A percentile compares a stretch with the other conserved stretches of the same genome.
Conservation (phyloP, 2,888 invertebrate genomes). For the Entomobrya proxima region DNA sequence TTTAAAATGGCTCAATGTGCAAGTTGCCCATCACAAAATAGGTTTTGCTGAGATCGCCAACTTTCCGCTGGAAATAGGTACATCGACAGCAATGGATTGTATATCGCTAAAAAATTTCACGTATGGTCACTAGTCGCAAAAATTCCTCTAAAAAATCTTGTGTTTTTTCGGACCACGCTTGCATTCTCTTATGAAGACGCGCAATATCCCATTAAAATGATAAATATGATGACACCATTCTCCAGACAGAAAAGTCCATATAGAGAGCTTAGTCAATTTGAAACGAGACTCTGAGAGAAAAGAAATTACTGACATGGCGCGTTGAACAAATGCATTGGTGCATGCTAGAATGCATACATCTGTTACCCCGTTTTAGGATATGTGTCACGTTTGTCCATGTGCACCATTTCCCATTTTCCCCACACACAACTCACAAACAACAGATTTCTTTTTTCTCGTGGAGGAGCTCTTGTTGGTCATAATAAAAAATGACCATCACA, state of each 20-base stretch:
- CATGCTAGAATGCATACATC: slow-evolving; percentile 19
- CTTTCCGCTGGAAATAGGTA: no score
- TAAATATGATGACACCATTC: not conserved
- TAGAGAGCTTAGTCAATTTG: not conserved
- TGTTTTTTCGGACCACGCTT: not conserved
- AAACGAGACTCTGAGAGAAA: not conserved
- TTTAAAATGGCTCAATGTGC: not conserved
- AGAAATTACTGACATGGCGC: not conserved
- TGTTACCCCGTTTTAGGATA: not conserved
- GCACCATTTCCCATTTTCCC: not conserved
- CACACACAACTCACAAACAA: no score
- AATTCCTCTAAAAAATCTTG: no score
- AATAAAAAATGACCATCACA: slow-evolving; percentile 3
- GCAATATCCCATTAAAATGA: slow-evolving; percentile 10
- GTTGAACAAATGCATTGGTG: slow-evolving; percentile 26
- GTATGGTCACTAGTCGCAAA: no score
- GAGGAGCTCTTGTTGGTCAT: not conserved
- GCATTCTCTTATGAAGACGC: not conserved
- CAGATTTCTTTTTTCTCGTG: not conserved
- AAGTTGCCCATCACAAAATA: not conserved
- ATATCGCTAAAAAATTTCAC: no score
- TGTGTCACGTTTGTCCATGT: not conserved
- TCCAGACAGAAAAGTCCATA: not conserved
- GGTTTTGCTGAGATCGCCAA: not conserved
- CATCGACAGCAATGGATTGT: no score